These are phyloP conservation scores for Poeciliopsis presidionis DNA, from an alignment of 2,797 vertebrate species.

Conservation along the genomic window DNA sequence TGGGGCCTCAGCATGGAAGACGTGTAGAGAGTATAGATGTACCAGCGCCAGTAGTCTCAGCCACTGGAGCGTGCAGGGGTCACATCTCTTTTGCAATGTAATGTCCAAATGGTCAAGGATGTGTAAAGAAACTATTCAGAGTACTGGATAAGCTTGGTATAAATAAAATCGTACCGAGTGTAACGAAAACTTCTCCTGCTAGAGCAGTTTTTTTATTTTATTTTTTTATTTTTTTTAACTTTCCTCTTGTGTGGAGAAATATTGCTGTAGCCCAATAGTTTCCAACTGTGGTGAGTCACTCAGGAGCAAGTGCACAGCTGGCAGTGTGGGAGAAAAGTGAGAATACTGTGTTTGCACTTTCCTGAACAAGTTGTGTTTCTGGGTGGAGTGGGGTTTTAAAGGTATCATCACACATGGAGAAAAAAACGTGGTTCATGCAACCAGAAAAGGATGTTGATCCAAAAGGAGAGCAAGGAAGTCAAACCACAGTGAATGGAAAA, in stretches of 20 bases:
- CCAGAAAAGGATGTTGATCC: background rate
- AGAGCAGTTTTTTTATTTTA: background rate
- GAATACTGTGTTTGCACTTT: slow-evolving; percentile 27
- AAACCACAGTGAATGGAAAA: background rate
- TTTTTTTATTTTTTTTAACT: background rate
- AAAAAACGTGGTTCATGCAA: background rate
- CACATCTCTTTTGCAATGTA: slow-evolving; percentile 46
- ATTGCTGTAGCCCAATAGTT: background rate
- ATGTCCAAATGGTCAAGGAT: slow-evolving; percentile 46
- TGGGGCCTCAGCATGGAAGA: slow-evolving; percentile 56
- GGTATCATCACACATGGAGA: background rate
- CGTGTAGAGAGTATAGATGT: slow-evolving; percentile 43
- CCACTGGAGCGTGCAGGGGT: slow-evolving; percentile 56
- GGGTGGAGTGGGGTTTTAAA: background rate
- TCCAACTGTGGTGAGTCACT: slow-evolving; percentile 15
- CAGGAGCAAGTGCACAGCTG: slow-evolving; percentile 14
- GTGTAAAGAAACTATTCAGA: slow-evolving; percentile 16
- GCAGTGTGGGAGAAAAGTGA: slow-evolving; percentile 18
- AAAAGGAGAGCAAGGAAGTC: background rate
- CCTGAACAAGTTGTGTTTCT: slow-evolving; percentile 5
- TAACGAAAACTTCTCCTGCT: slow-evolving; percentile 7
- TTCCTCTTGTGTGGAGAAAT: slow-evolving; percentile 1
- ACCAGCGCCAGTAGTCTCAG: slow-evolving; percentile 44
- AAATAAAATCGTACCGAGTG: slow-evolving; percentile 7
- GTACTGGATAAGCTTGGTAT: slow-evolving; percentile 25